Conservation (phyloP, 2,797 vertebrate species). For the Periophthalmus magnuspinnatus region DNA sequence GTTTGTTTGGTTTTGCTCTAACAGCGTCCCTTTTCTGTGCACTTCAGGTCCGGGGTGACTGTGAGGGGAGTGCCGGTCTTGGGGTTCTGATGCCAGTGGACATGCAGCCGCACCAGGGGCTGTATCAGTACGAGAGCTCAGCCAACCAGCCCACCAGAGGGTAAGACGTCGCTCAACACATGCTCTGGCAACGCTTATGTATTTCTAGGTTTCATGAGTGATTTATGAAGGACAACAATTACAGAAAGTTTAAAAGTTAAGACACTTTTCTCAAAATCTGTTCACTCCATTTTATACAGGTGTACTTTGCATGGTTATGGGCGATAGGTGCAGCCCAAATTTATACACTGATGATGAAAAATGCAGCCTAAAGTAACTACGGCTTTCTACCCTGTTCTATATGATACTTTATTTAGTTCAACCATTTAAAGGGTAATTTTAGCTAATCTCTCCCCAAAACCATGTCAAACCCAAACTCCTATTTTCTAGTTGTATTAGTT, state of each 20-base stretch:
- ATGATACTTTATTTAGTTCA: neutral
- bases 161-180: conserved; percentile 55
- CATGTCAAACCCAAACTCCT: conserved; percentile 22
- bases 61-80: conserved; percentile 63
- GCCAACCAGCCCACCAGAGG: conserved; percentile 78
- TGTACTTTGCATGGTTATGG: neutral
- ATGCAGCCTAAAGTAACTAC: neutral
- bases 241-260: neutral
- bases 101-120: conserved; percentile 84
- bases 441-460: neutral
- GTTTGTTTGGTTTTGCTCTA: conserved; percentile 54
- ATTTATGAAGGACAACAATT: neutral
- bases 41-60: conserved; percentile 58
- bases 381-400: neutral
- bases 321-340: neutral
- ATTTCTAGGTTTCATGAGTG: neutral
- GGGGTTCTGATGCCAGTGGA: conserved; percentile 81
- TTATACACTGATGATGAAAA: neutral
- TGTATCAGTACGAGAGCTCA: conserved; percentile 80
- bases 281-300: neutral
- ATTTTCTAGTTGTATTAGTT: conserved; percentile 69
- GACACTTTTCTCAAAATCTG: neutral
- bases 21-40: conserved; percentile 27
- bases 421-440: neutral
- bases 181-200: neutral